Evolutionary conservation across 2,888 invertebrate species (phyloP).

Genomic region (Mythimna albipuncta): DNA sequence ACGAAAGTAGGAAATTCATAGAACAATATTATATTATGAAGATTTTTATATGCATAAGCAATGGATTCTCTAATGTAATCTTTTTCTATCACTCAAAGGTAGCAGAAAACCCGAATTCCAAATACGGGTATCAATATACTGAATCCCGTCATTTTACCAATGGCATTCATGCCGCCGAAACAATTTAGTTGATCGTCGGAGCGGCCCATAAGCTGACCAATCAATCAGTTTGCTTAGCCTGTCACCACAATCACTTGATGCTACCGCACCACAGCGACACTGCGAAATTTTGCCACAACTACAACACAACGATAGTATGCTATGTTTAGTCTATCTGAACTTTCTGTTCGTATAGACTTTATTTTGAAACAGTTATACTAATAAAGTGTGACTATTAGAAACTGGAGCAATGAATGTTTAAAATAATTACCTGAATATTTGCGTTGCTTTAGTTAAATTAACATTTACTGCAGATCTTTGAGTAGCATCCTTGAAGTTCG

Average conservation of each 20-base stretch:
- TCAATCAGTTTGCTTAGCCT: slow-evolving; percentile 13
- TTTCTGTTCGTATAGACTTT: background rate
- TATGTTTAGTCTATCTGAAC: background rate
- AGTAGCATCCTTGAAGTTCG: background rate
- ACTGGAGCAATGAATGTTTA: background rate
- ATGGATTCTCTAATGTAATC: background rate
- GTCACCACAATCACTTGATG: slow-evolving; percentile 1
- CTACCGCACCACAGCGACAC: background rate
- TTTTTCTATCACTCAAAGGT: background rate
- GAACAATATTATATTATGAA: background rate
- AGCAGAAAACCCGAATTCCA: background rate
- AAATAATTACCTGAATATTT: background rate
- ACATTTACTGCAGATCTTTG: background rate
- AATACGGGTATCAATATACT: background rate
- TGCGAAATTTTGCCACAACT: background rate
- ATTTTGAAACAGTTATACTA: background rate
- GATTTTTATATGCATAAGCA: background rate
- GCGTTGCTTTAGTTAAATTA: background rate
- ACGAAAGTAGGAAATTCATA: slow-evolving; percentile 7
- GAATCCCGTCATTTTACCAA: slow-evolving; percentile 10
- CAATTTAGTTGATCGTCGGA: slow-evolving; percentile 7
- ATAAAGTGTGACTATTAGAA: background rate
- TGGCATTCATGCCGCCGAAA: slow-evolving; percentile 18
- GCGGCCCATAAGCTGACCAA: slow-evolving; percentile 3
- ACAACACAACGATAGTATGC: background rate